phyloP scores from a whole-genome alignment of 2,797 vertebrate genomes.

The Pagetopsis macropterus region DNA sequence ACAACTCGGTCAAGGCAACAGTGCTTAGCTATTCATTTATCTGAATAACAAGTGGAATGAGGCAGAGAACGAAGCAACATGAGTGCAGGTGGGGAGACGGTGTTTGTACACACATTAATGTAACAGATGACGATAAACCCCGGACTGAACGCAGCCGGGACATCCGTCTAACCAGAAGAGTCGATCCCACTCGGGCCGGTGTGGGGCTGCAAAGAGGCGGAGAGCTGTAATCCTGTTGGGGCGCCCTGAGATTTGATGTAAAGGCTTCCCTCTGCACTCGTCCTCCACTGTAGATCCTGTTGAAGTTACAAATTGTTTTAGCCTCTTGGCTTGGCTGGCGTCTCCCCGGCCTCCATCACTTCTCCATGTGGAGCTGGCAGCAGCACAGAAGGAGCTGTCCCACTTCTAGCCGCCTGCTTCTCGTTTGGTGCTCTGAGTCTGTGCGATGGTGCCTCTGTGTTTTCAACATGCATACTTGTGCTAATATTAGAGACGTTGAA shows the following conservation, averaged over 20 bases:
- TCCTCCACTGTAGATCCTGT: slow-evolving; percentile 59
- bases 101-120: slow-evolving; percentile 26
- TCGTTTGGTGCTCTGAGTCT: slow-evolving; percentile 6
- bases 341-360: slow-evolving; percentile 40
- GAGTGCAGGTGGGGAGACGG: slow-evolving; percentile 43
- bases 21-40: slow-evolving; percentile 74
- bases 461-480: slow-evolving; percentile 16
- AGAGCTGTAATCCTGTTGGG: slow-evolving; percentile 66
- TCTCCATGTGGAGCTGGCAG: slow-evolving; percentile 43
- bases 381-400: slow-evolving; percentile 40
- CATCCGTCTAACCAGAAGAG: slow-evolving; percentile 10
- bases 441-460: slow-evolving; percentile 1
- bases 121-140: slow-evolving; percentile 1
- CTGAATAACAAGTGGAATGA: slow-evolving; percentile 74
- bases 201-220: slow-evolving; percentile 35
- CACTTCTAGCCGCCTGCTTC: slow-evolving; percentile 23
- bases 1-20: slow-evolving; percentile 69
- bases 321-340: slow-evolving; percentile 45
- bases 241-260: slow-evolving; percentile 64
- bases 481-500: slow-evolving; percentile 28
- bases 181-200: slow-evolving; percentile 31
- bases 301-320: slow-evolving; percentile 69
- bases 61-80: slow-evolving; percentile 45
- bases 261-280: slow-evolving; percentile 58
- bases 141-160: slow-evolving; percentile 10